These are phyloP conservation scores for Chrysaora quinquecirrha DNA, from an alignment of 30 jellyfish, hydroid and myxozoan genomes.

Conservation along the genomic window DNA sequence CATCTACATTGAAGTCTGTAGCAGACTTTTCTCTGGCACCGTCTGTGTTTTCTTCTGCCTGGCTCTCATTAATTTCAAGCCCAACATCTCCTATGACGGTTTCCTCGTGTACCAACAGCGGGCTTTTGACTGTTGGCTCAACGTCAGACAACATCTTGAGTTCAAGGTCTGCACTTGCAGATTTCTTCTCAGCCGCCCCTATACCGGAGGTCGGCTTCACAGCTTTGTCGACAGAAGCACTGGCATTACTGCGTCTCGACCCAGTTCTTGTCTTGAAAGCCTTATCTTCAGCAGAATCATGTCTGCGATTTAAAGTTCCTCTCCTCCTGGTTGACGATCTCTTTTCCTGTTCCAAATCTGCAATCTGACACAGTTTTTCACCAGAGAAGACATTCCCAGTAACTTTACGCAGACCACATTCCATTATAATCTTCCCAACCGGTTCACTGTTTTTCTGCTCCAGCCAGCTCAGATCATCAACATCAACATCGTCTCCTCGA, in stretches of 20 bases:
- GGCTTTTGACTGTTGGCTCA: conserved; percentile 11
- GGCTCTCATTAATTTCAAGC: conserved; percentile 49
- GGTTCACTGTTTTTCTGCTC: conserved; percentile 64
- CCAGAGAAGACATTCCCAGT: conserved; percentile 1
- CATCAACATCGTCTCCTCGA: conserved; percentile 78
- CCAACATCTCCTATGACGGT: conserved; percentile 22
- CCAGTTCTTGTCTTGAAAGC: background rate
- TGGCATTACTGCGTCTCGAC: background rate
- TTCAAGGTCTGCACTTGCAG: background rate
- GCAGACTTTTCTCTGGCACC: background rate
- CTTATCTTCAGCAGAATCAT: background rate
- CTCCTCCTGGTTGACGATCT: background rate
- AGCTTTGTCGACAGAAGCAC: background rate
- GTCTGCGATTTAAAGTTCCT: background rate
- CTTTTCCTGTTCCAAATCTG: background rate
- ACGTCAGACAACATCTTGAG: conserved; percentile 9
- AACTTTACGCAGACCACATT: conserved; percentile 61
- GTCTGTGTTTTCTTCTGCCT: background rate
- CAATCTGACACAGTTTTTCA: background rate
- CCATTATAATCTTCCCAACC: conserved; percentile 85
- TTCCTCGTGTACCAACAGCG: conserved; percentile 23
- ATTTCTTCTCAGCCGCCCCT: background rate
- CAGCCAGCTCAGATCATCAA: conserved; percentile 68
- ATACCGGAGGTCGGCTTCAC: background rate
- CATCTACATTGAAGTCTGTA: background rate